Evolutionary conservation across 2,888 invertebrate species (phyloP), one percentile per base, ranked within the genome.

Genomic region (Chrysomela aeneicollis): DNA sequence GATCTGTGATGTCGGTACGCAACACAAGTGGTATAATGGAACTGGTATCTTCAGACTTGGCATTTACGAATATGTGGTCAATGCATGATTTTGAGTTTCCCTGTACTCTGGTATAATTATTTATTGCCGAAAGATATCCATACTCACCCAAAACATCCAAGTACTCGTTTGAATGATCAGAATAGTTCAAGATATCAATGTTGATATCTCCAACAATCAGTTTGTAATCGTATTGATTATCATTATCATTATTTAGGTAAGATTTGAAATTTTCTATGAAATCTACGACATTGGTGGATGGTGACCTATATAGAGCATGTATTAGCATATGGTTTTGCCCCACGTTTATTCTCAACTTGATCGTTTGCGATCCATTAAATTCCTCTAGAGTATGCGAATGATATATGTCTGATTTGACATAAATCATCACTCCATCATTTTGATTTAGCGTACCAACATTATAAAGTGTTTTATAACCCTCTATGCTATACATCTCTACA

Each of bases 61-160:
- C 53, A n/a, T 53, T 53, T 2, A 19, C 19, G n/a, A 53, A 35
- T 53, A 35, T 19, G 21, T 35, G 53, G 12, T 53, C 18, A 22
- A 58, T 19, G 15, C 49, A 58, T 46, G 58, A 18, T 17, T 58
- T 47, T 4, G 30, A 30, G 30, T 47, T 49, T 30, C 47, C 32
- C 18, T 58, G 58, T 46, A 49, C 49, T 15, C 58, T 58, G 15
- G 32, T 58, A 30, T 10, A 10, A 30, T 1, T 30, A 30, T 58
- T 58, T 58, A 58, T 58, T 18, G 49, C 30, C 15, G 58, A 58
- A 10, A 30, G 46, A 6, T 58, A 47, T 22, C 58, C 58, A 17
- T 22, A 58, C 46, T 58, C 49, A 26, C 47, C 22, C 30, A 30
- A 30, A 9, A 30, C 6, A 49, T 30, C 19, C 30, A 49, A 22